Evolutionary conservation across 1,140 invertebrate species (phyloP), one percentile per base, ranked within the genome.

Genomic region (Zeugodacus cucurbitae): DNA sequence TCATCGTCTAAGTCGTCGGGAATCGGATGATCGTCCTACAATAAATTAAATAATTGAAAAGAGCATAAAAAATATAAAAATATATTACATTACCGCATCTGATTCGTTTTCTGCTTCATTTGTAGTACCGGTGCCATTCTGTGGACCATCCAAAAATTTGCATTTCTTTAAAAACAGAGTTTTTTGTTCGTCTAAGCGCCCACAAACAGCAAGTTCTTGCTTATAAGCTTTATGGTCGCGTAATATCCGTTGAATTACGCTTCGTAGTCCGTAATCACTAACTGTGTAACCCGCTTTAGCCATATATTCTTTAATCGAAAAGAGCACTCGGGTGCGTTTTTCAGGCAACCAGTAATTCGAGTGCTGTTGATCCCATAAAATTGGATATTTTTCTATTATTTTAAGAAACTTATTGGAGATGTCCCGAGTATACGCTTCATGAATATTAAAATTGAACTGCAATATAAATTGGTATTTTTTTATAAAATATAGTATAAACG

Each of bases 331-430:
- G 11, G 59, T 58, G 32, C 86, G 86, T 41, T 87, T 87, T 59
- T 64, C 59, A 32, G 54, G 86, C 34, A 37, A 34, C 59, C 86
- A 64, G 17, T 64, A 64, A 59, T 54, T 58, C 29, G 86, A 29
- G 59, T 87, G 86, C 29, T 87, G 54, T 59, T 58, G 86, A 59
- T 87, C 57, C 86, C 86, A 87, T 37, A 87, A 41, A 37, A 87
- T 64, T 87, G 86, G 86, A 59, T 87, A 87, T 34, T 64, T 87
- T 58, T 87, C 37, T 34, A 87, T 22, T 87, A 87, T 64, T 87
- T 59, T 87, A 22, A 87, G 86, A 87, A 87, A 87, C 14, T 87
- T 64, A 29, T n/a, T 14, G 14, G 86, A 87, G 10, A 87, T 59
- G 7, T 58, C 22, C 0, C 32, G 86, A 32, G 54, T 59, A 58